A percentile compares a stretch with the other conserved stretches of the same genome.
phyloP scores from a whole-genome alignment of 92 coral and sea anemone species.

The Pocillopora meandrina region DNA sequence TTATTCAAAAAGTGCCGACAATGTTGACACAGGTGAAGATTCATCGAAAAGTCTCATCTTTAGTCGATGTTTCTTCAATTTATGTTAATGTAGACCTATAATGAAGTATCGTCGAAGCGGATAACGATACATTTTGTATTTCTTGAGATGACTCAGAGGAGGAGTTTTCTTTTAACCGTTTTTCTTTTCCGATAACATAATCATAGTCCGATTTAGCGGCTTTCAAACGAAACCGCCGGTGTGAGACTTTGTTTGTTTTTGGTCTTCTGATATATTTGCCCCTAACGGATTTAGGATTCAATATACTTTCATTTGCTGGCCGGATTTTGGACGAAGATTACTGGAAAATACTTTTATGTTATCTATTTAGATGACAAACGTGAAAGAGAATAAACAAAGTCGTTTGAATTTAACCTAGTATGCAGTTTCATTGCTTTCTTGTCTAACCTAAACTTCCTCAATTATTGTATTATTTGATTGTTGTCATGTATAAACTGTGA shows the following conservation, averaged over 20 bases:
- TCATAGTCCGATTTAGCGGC: too few species aligned
- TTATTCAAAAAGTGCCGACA: neutral
- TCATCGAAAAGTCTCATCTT: neutral
- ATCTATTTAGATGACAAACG: neutral
- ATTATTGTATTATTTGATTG: neutral
- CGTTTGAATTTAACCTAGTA: neutral
- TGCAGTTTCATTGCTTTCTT: constrained; percentile 1
- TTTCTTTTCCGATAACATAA: too few species aligned
- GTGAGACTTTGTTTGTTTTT: neutral
- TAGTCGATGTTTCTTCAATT: neutral
- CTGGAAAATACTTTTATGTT: neutral
- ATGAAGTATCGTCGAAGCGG: neutral
- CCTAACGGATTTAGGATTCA: too few species aligned
- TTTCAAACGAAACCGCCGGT: neutral
- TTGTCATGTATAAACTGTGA: neutral
- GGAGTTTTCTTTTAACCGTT: too few species aligned
- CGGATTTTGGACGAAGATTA: neutral
- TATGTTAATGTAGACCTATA: neutral
- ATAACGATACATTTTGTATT: neutral
- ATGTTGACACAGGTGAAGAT: constrained; percentile 6
- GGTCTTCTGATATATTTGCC: neutral
- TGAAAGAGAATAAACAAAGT: neutral
- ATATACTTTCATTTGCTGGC: too few species aligned
- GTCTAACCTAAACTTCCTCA: neutral
- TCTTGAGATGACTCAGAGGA: too few species aligned